Base-by-base conservation (phyloP, 2,113 vertebrate genomes). In the Melanostigma gelatinosum region DNA sequence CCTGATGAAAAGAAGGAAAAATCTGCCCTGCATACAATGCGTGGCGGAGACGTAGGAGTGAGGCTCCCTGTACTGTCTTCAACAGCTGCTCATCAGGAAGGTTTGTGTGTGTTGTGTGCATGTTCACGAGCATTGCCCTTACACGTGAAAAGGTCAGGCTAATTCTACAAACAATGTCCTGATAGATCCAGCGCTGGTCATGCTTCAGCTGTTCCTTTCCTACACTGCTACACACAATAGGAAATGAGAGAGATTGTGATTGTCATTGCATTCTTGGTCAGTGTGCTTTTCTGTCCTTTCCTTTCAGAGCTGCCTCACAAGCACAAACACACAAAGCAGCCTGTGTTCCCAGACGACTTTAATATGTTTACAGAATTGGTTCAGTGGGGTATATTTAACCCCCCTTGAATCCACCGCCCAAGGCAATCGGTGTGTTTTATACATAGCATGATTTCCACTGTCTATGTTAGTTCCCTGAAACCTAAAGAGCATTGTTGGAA, bases 121-220 rank as follows among this genome's bases (percentile, higher is more conserved):
- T 12, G 57, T 27, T 34, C 18, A 40, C 11, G 1, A 57, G 52
- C 71, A 72, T 80, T 52, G 77, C 85, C 83, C 64, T 73, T 46
- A 34, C 73, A 40, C 7, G 2, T 50, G n/a, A 71, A 80, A 80
- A 85, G 86, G 85, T 79, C 68, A 85, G 61, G 82, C 42, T 83
- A 73, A 71, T 79, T 82, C 85, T 22, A 13, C 73, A 80, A 80
- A 83, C 90, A 90, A 64, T 60, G 73, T 71, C 52, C 18, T 32
- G 36, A 73, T 79, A 74, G 73, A 82, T 74, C 50, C 61, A 20
- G 27, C 16, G 72, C 73, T 80, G 80, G 77, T 77, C 77, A 66
- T 55, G 72, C 74, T 79, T 85, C 80, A 82, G 22, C 72, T 72
- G 6, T 44, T 74, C 48, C 29, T 42, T 64, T 55, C 48, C 77